Conservation (phyloP, 2,113 vertebrate species). For the Gallinago undulata region DNA sequence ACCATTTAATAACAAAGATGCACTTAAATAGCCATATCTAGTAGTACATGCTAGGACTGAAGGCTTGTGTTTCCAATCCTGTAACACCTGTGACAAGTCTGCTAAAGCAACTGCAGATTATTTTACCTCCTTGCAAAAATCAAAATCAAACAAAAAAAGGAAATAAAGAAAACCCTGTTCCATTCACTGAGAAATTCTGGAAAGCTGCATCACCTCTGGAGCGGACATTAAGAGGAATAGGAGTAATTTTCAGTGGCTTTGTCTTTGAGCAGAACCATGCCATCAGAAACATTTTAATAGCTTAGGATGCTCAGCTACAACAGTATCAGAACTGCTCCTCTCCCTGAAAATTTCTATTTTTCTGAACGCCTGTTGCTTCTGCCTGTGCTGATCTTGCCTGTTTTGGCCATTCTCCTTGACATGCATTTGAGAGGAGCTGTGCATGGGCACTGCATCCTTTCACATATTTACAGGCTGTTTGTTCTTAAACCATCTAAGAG, state of each 20-base stretch:
- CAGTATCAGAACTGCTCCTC: neutral
- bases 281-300: neutral
- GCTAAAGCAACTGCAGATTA: neutral
- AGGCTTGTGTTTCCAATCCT: neutral
- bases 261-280: neutral
- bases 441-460: neutral
- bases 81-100: neutral
- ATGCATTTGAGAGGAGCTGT: neutral
- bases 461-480: accelerated
- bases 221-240: neutral
- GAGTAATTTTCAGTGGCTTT: neutral
- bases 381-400: neutral
- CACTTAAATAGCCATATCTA: neutral
- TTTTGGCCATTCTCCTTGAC: neutral
- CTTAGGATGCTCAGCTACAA: neutral
- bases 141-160: neutral
- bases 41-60: neutral
- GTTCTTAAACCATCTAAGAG: neutral
- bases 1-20: neutral
- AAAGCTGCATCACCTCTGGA: neutral
- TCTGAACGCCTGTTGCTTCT: neutral
- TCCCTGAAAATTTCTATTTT: neutral
- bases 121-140: neutral
- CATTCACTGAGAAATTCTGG: neutral
- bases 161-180: neutral